Conservation (phyloP, 2,888 invertebrate genomes). For the Achlya flavicornis region DNA sequence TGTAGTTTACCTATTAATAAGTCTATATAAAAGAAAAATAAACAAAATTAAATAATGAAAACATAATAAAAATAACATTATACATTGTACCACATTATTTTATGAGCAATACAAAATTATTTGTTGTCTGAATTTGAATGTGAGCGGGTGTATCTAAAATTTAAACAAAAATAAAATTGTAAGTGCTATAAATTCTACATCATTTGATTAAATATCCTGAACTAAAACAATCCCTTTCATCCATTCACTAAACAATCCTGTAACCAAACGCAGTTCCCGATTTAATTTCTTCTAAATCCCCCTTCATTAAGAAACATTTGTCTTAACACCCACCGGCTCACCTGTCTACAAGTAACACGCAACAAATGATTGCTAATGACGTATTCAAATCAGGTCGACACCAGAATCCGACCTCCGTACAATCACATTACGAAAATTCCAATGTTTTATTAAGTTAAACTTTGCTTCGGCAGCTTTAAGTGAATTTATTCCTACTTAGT, state of each 20-base stretch:
- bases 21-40: no score
- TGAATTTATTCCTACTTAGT: conserved; percentile 84
- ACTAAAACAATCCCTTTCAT: conserved; percentile 12
- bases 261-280: conserved; percentile 5
- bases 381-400: conserved; percentile 75
- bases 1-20: no score
- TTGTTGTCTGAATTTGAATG: no score
- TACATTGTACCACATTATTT: no score
- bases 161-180: background rate
- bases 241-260: background rate
- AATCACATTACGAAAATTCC: conserved; percentile 81
- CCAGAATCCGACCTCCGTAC: conserved; percentile 70
- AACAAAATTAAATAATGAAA: no score
- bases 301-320: conserved; percentile 13
- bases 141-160: no score
- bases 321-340: conserved; percentile 10
- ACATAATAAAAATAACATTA: no score
- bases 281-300: conserved; percentile 16
- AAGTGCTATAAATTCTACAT: background rate
- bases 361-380: conserved; percentile 73
- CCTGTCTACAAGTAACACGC: conserved; percentile 37
- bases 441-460: conserved; percentile 83
- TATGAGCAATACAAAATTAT: no score
- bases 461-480: conserved; percentile 80
- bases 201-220: background rate